Evolutionary conservation across 2,797 vertebrate genomes (phyloP).

Genomic region (Notoglanidium macrostoma): DNA sequence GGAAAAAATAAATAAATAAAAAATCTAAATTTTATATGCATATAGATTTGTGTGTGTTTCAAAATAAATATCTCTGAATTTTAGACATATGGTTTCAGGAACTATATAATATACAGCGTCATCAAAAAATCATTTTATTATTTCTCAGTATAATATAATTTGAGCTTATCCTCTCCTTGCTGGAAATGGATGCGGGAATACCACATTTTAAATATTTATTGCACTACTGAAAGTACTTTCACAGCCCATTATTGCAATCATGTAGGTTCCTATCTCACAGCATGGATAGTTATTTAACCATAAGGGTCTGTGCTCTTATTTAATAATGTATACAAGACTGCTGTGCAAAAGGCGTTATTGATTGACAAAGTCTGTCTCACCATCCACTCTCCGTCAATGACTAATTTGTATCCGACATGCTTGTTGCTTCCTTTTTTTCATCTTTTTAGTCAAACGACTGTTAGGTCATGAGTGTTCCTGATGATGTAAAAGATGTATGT

Average conservation of each 20-base stretch:
- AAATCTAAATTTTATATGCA: not conserved
- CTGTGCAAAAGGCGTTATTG: conserved; percentile 50
- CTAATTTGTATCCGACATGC: conserved; percentile 4
- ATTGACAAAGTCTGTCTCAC: conserved; percentile 37
- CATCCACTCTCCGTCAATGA: conserved; percentile 22
- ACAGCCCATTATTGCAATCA: conserved; percentile 34
- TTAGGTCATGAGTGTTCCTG: conserved; percentile 15
- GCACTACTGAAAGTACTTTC: conserved; percentile 29
- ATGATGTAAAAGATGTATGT: conserved; percentile 29
- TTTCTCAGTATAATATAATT: not conserved
- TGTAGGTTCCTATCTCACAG: conserved; percentile 49
- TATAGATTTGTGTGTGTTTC: not conserved
- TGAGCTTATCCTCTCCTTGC: not conserved
- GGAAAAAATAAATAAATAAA: no score
- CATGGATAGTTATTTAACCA: conserved; percentile 39
- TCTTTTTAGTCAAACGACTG: conserved; percentile 26
- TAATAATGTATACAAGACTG: conserved; percentile 58
- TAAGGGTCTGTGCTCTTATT: conserved; percentile 46
- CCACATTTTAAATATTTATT: conserved; percentile 31
- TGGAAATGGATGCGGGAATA: conserved; percentile 3
- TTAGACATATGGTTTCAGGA: not conserved
- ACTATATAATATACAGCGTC: not conserved
- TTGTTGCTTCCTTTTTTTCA: conserved; percentile 23
- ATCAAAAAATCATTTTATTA: not conserved
- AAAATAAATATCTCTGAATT: not conserved